Conservation (phyloP, 2,113 vertebrate species). For the Charina bottae region DNA sequence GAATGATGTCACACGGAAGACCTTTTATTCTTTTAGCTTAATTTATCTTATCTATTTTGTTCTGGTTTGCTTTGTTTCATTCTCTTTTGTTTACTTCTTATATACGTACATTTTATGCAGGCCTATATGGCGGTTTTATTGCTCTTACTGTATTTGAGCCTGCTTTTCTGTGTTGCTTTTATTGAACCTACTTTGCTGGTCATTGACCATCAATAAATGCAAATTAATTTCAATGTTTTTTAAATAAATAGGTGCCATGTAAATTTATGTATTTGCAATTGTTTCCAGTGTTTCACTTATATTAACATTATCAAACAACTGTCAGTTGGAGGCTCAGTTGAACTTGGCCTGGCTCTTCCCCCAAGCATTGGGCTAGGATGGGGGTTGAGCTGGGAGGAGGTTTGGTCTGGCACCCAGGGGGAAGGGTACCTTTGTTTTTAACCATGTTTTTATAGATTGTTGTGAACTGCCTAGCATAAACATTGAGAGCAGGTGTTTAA, state of each 20-base stretch:
- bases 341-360: background rate
- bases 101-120: no score
- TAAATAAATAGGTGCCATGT: background rate
- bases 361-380: background rate
- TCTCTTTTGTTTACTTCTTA: no score
- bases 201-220: background rate
- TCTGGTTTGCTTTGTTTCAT: no score
- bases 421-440: background rate
- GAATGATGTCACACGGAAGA: no score
- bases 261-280: background rate
- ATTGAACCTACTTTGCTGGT: background rate
- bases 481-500: fast-evolving
- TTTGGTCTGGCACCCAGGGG: background rate
- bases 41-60: no score
- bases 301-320: background rate
- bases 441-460: background rate
- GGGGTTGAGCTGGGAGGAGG: background rate
- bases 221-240: slow-evolving; percentile 3
- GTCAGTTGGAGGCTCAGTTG: background rate
- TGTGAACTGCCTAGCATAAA: background rate
- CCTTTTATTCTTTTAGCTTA: no score
- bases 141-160: no score
- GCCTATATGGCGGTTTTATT: no score
- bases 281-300: background rate
- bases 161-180: no score